Conservation (phyloP, 2,113 vertebrate species). For the Corythaixoides concolor region DNA sequence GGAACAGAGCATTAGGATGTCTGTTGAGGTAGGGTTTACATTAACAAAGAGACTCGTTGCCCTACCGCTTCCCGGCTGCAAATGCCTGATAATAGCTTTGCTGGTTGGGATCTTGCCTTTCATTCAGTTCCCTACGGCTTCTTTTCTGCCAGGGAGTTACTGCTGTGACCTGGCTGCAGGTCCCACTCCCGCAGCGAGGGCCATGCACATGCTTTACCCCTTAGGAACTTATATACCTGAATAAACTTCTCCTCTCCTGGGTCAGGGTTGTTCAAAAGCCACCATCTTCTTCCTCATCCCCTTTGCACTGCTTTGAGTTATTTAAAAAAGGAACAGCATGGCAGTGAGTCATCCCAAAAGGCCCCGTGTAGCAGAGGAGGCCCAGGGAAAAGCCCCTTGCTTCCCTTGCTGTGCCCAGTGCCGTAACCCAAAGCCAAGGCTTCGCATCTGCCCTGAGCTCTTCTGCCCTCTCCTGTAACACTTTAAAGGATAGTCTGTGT, state of each 20-base stretch:
- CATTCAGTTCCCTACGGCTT: not conserved
- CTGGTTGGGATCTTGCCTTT: not conserved
- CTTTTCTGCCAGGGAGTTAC: not conserved
- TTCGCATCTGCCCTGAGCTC: not conserved
- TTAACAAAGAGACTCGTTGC: not conserved
- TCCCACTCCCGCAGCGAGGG: not conserved
- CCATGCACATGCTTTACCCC: accelerated
- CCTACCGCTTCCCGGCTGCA: not conserved
- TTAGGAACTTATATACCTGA: accelerated
- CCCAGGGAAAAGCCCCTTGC: not conserved
- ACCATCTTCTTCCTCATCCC: not conserved
- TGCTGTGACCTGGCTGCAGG: not conserved
- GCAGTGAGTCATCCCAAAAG: not conserved
- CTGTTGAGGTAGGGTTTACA: not conserved
- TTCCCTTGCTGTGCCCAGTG: accelerated
- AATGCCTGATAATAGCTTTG: not conserved
- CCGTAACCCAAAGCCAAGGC: not conserved
- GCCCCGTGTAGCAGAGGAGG: too few relatives aligned
- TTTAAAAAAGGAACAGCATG: not conserved
- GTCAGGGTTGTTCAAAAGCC: not conserved
- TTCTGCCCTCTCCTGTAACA: not conserved
- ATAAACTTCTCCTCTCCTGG: not conserved
- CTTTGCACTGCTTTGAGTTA: not conserved
- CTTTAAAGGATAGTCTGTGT: not conserved
- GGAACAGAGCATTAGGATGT: not conserved